Conservation (phyloP, 2,888 invertebrate genomes). For the Morpho deidamia region DNA sequence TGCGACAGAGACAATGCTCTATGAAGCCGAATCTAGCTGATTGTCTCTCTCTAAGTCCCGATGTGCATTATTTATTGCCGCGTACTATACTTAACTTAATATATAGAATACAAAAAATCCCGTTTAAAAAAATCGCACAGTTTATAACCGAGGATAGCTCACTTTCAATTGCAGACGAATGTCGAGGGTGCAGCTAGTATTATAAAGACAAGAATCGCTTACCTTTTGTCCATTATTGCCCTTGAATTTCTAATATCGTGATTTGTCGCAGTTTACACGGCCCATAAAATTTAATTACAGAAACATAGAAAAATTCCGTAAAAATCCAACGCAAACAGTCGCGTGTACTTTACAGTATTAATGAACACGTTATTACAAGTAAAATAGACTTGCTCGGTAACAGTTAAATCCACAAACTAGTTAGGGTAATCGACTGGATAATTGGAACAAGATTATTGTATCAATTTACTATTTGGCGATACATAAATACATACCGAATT, state of each 20-base stretch:
- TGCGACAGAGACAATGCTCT: too few relatives aligned
- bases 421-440: not conserved
- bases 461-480: conserved; percentile 2
- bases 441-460: conserved; percentile 2
- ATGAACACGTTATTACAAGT: not conserved
- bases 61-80: too few relatives aligned
- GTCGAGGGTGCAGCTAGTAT: too few relatives aligned
- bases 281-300: not conserved
- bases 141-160: too few relatives aligned
- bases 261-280: not conserved
- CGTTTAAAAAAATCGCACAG: too few relatives aligned
- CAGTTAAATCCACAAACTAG: not conserved
- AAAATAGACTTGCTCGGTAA: not conserved
- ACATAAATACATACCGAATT: conserved; percentile 3
- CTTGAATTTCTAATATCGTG: not conserved
- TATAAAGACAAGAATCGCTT: too few relatives aligned
- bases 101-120: too few relatives aligned
- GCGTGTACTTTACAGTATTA: not conserved
- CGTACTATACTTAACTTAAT: too few relatives aligned
- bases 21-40: too few relatives aligned
- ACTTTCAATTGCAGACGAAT: too few relatives aligned
- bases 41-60: too few relatives aligned
- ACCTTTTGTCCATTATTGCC: not conserved
- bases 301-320: not conserved
- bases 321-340: not conserved